phyloP scores from a whole-genome alignment of 2,113 vertebrate genomes.

The Sander vitreus region DNA sequence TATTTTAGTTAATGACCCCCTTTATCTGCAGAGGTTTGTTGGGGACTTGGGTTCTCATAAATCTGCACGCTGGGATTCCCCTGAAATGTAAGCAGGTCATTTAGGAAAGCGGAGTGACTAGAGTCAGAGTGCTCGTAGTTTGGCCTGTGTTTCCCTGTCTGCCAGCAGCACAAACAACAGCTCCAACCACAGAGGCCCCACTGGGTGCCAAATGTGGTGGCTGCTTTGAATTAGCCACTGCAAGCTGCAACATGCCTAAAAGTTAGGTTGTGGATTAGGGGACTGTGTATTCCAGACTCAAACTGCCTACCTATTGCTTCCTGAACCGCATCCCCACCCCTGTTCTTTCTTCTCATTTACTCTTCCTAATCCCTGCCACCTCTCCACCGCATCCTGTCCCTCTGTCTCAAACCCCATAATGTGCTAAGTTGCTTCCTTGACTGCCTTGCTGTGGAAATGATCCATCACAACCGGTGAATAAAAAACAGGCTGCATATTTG shows the following conservation, averaged over 20 bases:
- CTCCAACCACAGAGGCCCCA: conserved; percentile 80
- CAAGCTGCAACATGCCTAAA: conserved; percentile 83
- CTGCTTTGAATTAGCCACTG: conserved; percentile 85
- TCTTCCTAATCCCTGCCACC: conserved; percentile 55
- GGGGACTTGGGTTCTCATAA: conserved; percentile 58
- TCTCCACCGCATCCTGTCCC: conserved; percentile 54
- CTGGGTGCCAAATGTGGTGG: conserved; percentile 80
- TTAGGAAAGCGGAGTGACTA: conserved; percentile 59
- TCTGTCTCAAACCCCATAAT: conserved; percentile 62
- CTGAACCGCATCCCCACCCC: conserved; percentile 62
- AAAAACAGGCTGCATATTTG: conserved; percentile 75
- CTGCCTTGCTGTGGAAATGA: conserved; percentile 68
- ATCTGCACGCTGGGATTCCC: conserved; percentile 74
- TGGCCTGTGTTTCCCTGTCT: conserved; percentile 64
- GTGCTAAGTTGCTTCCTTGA: conserved; percentile 64
- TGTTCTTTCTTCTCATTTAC: conserved; percentile 55
- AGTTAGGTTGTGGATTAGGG: conserved; percentile 74
- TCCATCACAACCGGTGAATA: conserved; percentile 75
- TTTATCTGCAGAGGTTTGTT: conserved; percentile 47
- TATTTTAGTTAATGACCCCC: conserved; percentile 36
- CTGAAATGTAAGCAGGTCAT: conserved; percentile 72
- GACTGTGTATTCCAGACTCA: conserved; percentile 59
- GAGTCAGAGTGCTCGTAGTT: conserved; percentile 58
- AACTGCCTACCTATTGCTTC: conserved; percentile 75
- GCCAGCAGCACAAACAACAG: conserved; percentile 76